Percentiles rank a stretch among this genome's conserved stretches.
phyloP scores from a whole-genome alignment of 2,113 vertebrate genomes.

The Poecilia latipinna region DNA sequence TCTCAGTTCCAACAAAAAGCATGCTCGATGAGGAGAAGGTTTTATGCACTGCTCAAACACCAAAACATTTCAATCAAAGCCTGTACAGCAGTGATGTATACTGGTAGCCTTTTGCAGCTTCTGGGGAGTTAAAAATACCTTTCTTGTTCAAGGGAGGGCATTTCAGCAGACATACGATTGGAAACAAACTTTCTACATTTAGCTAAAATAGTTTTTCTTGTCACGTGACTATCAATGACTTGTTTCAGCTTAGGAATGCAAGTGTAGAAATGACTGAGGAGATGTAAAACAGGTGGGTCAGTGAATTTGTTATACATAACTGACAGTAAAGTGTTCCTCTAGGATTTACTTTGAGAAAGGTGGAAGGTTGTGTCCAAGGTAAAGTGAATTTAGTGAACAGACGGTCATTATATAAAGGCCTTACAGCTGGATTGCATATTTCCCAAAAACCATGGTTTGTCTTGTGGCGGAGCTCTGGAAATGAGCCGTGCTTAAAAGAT shows the following conservation, averaged over 20 bases:
- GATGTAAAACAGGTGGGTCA: slow-evolving; percentile 26
- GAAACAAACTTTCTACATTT: slow-evolving; percentile 39
- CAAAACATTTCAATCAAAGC: slow-evolving; percentile 11
- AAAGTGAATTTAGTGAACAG: slow-evolving; percentile 69
- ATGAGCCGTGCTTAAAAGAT: slow-evolving; percentile 35
- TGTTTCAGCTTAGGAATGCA: slow-evolving; percentile 23
- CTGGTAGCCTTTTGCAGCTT: slow-evolving; percentile 2
- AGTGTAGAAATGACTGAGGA: slow-evolving; percentile 31
- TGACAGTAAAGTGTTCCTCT: slow-evolving; percentile 67
- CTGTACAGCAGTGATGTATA: slow-evolving; percentile 9
- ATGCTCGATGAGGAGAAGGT: slow-evolving; percentile 31
- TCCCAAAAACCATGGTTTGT: slow-evolving; percentile 22
- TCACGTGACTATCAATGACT: slow-evolving; percentile 12
- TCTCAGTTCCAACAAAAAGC: slow-evolving; percentile 29
- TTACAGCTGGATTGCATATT: slow-evolving; percentile 61
- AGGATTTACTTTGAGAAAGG: slow-evolving; percentile 67
- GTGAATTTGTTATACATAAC: slow-evolving; percentile 43
- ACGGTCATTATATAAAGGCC: slow-evolving; percentile 56
- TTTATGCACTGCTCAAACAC: slow-evolving; percentile 16
- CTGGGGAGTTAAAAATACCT: not conserved
- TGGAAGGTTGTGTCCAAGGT: slow-evolving; percentile 74
- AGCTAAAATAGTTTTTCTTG: slow-evolving; percentile 18
- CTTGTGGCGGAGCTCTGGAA: slow-evolving; percentile 12
- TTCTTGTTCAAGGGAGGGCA: slow-evolving; percentile 42
- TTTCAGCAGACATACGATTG: slow-evolving; percentile 20